A percentile compares a stretch with the other conserved stretches of the same genome.
Conservation (phyloP, 2,888 invertebrate genomes). For the Himalopsyche tibetana region DNA sequence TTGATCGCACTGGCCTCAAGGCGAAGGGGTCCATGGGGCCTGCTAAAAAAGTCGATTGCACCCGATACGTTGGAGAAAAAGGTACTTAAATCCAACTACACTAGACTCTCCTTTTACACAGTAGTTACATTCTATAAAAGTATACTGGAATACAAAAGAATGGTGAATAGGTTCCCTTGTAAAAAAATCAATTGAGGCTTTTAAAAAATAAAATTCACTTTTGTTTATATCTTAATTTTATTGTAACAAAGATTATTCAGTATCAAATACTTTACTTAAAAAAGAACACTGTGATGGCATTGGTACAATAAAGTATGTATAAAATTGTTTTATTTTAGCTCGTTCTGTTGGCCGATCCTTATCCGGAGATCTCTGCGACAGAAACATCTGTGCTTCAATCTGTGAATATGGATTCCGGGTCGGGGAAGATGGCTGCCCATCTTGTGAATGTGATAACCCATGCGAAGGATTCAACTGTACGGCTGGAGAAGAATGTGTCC, state of each 20-base stretch:
- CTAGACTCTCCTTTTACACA: no score
- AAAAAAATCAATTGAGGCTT: no score
- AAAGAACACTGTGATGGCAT: no score
- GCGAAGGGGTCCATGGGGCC: slow-evolving; percentile 88
- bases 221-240: no score
- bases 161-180: no score
- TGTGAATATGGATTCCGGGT: slow-evolving; percentile 91
- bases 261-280: no score
- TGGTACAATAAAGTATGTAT: background rate
- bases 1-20: slow-evolving; percentile 86
- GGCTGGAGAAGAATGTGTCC: slow-evolving; percentile 84
- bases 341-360: slow-evolving; percentile 76
- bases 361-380: slow-evolving; percentile 77
- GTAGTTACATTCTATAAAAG: no score
- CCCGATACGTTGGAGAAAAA: slow-evolving; percentile 67
- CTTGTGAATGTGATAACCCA: slow-evolving; percentile 91
- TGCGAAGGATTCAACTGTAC: slow-evolving; percentile 87
- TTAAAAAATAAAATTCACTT: no score
- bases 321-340: slow-evolving; percentile 67
- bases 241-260: no score
- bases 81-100: slow-evolving; percentile 66
- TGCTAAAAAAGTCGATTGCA: slow-evolving; percentile 82
- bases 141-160: no score
- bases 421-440: slow-evolving; percentile 83
- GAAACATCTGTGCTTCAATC: slow-evolving; percentile 86